Percentiles rank a stretch among this genome's conserved stretches.
phyloP scores from a whole-genome alignment of 2,797 vertebrate genomes.

The Sebastes minor region DNA sequence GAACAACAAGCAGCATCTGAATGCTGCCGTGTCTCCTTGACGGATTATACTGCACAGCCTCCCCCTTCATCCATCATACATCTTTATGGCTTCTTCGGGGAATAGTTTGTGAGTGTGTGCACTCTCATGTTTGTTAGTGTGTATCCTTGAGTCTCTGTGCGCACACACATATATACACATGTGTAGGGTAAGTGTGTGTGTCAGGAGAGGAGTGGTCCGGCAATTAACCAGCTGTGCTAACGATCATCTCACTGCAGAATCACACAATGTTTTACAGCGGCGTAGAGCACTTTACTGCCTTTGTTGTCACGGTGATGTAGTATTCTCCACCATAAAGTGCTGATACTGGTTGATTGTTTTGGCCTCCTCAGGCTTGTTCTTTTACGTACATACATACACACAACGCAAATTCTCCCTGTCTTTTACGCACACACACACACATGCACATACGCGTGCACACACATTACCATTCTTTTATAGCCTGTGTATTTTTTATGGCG shows the following conservation, averaged over 20 bases:
- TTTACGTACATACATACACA: slow-evolving; percentile 25
- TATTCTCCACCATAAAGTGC: slow-evolving; percentile 71
- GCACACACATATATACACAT: not conserved
- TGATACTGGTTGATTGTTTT: slow-evolving; percentile 76
- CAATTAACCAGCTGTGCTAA: slow-evolving; percentile 81
- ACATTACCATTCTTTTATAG: slow-evolving; percentile 66
- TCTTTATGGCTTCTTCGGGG: slow-evolving; percentile 64
- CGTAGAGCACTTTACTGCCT: slow-evolving; percentile 75
- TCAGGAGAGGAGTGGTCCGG: slow-evolving; percentile 62
- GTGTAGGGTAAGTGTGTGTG: slow-evolving; percentile 19
- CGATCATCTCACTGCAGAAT: slow-evolving; percentile 72
- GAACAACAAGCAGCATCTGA: slow-evolving; percentile 71
- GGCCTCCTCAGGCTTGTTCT: slow-evolving; percentile 59
- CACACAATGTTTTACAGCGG: slow-evolving; percentile 74
- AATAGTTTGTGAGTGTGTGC: slow-evolving; percentile 27
- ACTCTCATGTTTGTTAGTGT: slow-evolving; percentile 17
- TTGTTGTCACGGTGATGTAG: slow-evolving; percentile 77
- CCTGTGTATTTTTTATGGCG: slow-evolving; percentile 68
- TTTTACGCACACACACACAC: slow-evolving; percentile 24
- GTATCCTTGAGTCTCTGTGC: not conserved
- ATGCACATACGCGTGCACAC: slow-evolving; percentile 10
- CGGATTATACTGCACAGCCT: slow-evolving; percentile 55
- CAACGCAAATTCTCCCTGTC: slow-evolving; percentile 40
- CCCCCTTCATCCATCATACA: slow-evolving; percentile 67
- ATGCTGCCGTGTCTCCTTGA: slow-evolving; percentile 69